Evolutionary conservation across 2,888 invertebrate genomes (phyloP).

Genomic region (Galerucella nymphaeae): DNA sequence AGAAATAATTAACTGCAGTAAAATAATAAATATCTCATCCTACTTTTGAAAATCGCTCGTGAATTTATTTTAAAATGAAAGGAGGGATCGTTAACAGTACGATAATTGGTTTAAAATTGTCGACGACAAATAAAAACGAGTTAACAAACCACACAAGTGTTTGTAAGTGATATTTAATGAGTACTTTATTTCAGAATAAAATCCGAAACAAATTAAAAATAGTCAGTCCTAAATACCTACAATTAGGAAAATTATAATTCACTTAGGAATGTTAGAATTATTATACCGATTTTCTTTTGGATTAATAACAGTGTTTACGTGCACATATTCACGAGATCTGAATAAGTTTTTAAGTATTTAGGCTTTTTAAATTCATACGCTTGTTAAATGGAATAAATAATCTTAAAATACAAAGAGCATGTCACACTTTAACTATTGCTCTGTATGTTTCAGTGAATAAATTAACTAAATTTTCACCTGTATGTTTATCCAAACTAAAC

Average conservation of each 20-base stretch:
- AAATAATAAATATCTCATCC: conserved; percentile 7
- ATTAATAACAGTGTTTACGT: conserved; percentile 12
- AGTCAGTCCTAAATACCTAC: conserved; percentile 26
- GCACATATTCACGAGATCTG: not conserved
- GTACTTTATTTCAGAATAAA: conserved; percentile 32
- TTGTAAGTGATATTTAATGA: conserved; percentile 39
- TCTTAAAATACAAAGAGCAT: too few species aligned
- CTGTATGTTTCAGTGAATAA: too few species aligned
- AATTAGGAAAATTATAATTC: conserved; percentile 38
- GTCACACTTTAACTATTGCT: too few species aligned
- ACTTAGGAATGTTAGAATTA: conserved; percentile 16
- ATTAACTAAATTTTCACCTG: too few species aligned
- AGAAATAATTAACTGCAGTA: conserved; percentile 13
- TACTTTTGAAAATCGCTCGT: not conserved
- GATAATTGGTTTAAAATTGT: conserved; percentile 34
- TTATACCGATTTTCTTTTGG: conserved; percentile 11
- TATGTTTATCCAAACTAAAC: too few species aligned
- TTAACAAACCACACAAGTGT: conserved; percentile 32
- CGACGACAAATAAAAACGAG: conserved; percentile 33
- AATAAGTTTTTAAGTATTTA: too few species aligned
- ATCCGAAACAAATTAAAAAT: conserved; percentile 29
- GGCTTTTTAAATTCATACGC: too few species aligned
- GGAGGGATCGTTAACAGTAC: conserved; percentile 16
- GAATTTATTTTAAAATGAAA: conserved; percentile 7
- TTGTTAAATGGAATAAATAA: too few species aligned